phyloP scores from a whole-genome alignment of 2,797 vertebrate genomes.

The Clarias laeviceps region DNA sequence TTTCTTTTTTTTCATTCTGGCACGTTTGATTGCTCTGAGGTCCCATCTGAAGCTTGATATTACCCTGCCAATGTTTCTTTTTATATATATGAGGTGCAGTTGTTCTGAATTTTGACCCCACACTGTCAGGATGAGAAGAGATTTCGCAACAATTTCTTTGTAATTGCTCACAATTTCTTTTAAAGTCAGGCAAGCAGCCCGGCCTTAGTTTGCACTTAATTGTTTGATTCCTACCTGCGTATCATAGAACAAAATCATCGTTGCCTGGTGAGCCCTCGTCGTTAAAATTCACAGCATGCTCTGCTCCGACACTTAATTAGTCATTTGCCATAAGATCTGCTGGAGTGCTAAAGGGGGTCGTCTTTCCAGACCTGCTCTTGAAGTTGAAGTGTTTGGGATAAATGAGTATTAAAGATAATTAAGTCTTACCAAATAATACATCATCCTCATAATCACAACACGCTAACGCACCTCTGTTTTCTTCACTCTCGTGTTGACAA shows the following conservation, averaged over 20 bases:
- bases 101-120: not conserved
- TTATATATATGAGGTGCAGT: not conserved
- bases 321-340: conserved; percentile 49
- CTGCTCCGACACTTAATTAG: conserved; percentile 50
- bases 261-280: conserved; percentile 14
- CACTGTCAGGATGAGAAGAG: not conserved
- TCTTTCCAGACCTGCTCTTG: conserved; percentile 42
- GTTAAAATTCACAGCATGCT: conserved; percentile 46
- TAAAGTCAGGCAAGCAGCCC: not conserved
- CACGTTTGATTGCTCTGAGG: conserved; percentile 39
- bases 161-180: conserved; percentile 21
- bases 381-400: conserved; percentile 43
- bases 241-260: not conserved
- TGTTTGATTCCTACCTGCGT: conserved; percentile 17
- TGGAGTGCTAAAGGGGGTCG: conserved; percentile 43
- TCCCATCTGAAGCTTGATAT: conserved; percentile 12
- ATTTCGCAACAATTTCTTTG: not conserved
- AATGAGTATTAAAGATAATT: conserved; percentile 38
- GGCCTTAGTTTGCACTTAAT: conserved; percentile 12
- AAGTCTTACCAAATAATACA: conserved; percentile 39
- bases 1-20: not conserved
- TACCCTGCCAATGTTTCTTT: not conserved
- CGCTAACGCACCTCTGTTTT: not conserved
- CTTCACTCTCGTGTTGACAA: conserved; percentile 6
- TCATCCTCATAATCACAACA: conserved; percentile 22